Base-by-base conservation (phyloP, 2,113 vertebrate genomes). In the Benitochromis conjunctus region DNA sequence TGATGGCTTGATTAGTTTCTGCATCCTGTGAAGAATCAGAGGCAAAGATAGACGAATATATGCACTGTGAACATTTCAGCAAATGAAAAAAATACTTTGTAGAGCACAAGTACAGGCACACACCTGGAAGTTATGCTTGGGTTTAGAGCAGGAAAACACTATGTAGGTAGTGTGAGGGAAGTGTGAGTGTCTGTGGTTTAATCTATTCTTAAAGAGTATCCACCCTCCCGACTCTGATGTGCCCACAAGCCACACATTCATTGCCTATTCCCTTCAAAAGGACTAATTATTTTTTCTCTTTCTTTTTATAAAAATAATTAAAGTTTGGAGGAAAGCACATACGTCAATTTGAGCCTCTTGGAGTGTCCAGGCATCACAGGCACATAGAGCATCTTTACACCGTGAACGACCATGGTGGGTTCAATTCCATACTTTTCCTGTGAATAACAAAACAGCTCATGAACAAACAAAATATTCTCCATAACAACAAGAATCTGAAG, bases 331-430 rank as follows among this genome's bases (percentile, higher is more conserved):
- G 3, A 10, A 80, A 77, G 57, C 9, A 82, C 97, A 98, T 95
- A 99, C 98, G 98, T 99, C 88, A 99, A 92, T 83, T 99, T 99
- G 55, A 99, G 95, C 93, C 98, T 97, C 95, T 99, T 99, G 69
- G 96, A 97, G 62, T 99, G 99, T 82, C 99, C 99, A 3, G 99
- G 99, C 97, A 99, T 98, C 90, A 99, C 96, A 81, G 99, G 99
- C 86, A 99, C 98, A 89, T 99, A 99, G 2, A 99, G 96, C 99
- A 99, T 99, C 96, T 99, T 99, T 80, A 99, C 99, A 81, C 98
- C 98, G 31, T 99, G 97, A 10, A 99, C 97, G 12, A 99, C 99
- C 98, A 99, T 99, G 1, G 97, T 98, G 66, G 98, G 99, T 91
- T 99, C 98, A 90, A 99, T 97, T 81, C 97, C 98, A 0, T 99